These are phyloP conservation scores for Lobophora halterata DNA, from an alignment of 2,888 invertebrate species.

Conservation along the genomic window DNA sequence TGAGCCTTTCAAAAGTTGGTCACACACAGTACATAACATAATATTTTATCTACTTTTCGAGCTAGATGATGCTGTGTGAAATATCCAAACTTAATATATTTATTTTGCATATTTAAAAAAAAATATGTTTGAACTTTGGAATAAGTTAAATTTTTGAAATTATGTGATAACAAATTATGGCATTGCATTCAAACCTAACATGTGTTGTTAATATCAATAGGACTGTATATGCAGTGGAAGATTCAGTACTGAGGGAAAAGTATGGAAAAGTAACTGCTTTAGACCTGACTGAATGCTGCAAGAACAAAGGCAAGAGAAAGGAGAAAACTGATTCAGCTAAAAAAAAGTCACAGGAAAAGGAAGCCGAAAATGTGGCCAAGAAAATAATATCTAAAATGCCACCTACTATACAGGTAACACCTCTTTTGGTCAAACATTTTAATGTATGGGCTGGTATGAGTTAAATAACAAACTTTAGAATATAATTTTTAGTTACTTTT, in stretches of 20 bases:
- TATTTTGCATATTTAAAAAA: no score
- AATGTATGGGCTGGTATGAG: no score
- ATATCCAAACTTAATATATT: no score
- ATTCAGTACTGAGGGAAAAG: constrained; percentile 57
- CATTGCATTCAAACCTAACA: background rate
- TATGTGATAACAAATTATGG: background rate
- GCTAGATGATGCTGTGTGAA: no score
- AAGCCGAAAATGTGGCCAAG: constrained; percentile 34
- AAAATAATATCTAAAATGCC: constrained; percentile 56
- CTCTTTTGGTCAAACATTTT: no score
- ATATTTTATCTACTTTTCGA: no score
- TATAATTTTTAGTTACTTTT: no score
- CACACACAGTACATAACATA: no score
- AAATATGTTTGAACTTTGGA: no score
- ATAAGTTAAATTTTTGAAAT: no score
- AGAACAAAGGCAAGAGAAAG: constrained; percentile 46
- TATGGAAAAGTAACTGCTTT: constrained; percentile 56
- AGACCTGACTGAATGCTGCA: constrained; percentile 68
- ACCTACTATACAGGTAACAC: constrained; percentile 70
- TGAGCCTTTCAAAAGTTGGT: no score
- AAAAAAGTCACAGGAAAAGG: constrained; percentile 44
- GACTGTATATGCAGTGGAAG: constrained; percentile 62
- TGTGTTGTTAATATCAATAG: constrained; percentile 47
- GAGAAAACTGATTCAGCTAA: constrained; percentile 45
- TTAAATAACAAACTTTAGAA: no score